phyloP scores from a whole-genome alignment of 2,113 vertebrate genomes.

The Electrona antarctica region DNA sequence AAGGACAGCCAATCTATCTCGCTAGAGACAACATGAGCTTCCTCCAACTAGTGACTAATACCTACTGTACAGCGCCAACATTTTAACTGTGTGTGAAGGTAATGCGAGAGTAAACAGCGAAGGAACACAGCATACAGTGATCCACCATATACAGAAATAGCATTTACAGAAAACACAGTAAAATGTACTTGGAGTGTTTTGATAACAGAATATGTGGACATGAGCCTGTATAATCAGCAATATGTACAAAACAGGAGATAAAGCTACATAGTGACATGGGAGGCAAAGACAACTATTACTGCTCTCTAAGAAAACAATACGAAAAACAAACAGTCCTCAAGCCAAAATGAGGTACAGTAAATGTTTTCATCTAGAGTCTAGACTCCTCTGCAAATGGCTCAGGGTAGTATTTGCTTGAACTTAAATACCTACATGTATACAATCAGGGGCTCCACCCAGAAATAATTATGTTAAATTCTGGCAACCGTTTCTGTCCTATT shows the following conservation, averaged over 20 bases:
- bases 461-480: too few species aligned
- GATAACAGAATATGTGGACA: constrained; percentile 7
- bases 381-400: neutral
- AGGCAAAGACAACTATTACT: neutral
- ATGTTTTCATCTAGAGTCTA: constrained; percentile 24
- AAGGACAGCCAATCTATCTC: constrained; percentile 49
- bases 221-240: constrained; percentile 1
- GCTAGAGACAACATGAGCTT: constrained; percentile 50
- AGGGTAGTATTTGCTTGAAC: constrained; percentile 18
- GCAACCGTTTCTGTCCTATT: too few species aligned
- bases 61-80: constrained; percentile 53
- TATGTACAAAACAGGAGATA: neutral
- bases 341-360: neutral
- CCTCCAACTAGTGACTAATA: constrained; percentile 55
- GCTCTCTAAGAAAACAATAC: neutral
- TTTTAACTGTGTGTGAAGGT: constrained; percentile 63
- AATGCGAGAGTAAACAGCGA: constrained; percentile 2
- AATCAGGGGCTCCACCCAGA: too few species aligned
- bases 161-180: constrained; percentile 51
- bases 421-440: too few species aligned
- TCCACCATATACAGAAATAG: constrained; percentile 2
- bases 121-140: neutral
- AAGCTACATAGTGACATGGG: neutral
- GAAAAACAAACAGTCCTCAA: neutral
- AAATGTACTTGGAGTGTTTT: constrained; percentile 44